Base-by-base conservation (phyloP, 2,888 invertebrate species). In the Axea sp. region DNA sequence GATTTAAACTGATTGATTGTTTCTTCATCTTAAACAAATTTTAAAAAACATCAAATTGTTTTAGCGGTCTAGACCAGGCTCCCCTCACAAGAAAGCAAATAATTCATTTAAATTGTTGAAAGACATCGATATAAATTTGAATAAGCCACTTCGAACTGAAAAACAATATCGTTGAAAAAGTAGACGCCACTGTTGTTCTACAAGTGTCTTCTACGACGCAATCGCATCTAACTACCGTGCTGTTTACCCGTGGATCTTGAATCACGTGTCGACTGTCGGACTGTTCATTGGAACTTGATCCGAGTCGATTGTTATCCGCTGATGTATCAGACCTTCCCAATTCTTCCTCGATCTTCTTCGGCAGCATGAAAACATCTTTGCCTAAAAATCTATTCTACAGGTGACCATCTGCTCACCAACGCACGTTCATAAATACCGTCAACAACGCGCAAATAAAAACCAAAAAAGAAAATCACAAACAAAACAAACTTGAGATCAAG, bases 321-420 rank as follows among this genome's bases (percentile, higher is more conserved):
- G 81, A 81, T 65, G 79, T 74, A 73, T 84, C 83, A 62, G 75
- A 73, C 76, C 77, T 78, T 77, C 81, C 83, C 78, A 69, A 78
- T 65, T 75, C 76, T 79, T 85, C 86, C 79, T 84, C 82, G 77
- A 55, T 82, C 83, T 85, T 82, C 84, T 59, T 82, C 80, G 35
- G 87, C 87, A 87, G 87, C 87, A 87, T 87, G 87, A 86, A 87
- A 87, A 87, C 83, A 87, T 82, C 83, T 83, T 83, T 82, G 82
- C 84, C 87, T 87, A 87, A 85, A 86, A 78, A 83, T 84, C 86
- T 87, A 86, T 81, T 83, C 87, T 87, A 87, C 85, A 77, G 80
- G 59, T 78, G 51, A 51, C 79, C 83, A 83, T 51, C 80, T 84
- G 84, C 84, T 86, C 84, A 84, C 84, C 86, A 78, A 67, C 31